phyloP scores from a whole-genome alignment of 1,140 invertebrate genomes.

The Bombus consobrinus region DNA sequence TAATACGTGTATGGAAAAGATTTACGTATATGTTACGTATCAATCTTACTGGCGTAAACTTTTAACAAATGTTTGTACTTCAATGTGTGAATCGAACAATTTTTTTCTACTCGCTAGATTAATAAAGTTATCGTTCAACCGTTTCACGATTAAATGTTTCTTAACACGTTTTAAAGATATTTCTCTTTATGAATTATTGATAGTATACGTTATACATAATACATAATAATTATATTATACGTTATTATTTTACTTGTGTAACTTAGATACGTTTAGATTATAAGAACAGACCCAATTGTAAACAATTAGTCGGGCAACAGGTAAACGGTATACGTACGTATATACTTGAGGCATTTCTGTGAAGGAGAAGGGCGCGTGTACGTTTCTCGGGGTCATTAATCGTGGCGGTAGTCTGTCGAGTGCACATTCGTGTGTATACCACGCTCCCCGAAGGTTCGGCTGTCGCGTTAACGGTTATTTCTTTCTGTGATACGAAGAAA shows the following conservation, averaged over 20 bases:
- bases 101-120: no score
- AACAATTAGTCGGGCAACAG: slow-evolving; percentile 18
- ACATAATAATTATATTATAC: no score
- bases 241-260: no score
- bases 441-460: slow-evolving; percentile 39
- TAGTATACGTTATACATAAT: no score
- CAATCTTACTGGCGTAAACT: neutral
- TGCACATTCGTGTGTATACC: slow-evolving; percentile 48
- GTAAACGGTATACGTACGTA: slow-evolving; percentile 28
- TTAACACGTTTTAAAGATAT: no score
- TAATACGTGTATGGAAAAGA: neutral
- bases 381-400: slow-evolving; percentile 63
- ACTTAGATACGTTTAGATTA: no score
- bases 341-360: neutral
- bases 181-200: no score
- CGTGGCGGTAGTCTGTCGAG: slow-evolving; percentile 43
- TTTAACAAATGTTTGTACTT: neutral
- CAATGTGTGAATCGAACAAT: no score
- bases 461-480: slow-evolving; percentile 68
- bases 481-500: slow-evolving; percentile 64
- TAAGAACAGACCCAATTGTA: neutral
- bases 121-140: no score
- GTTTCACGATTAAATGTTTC: no score
- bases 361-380: slow-evolving; percentile 50
- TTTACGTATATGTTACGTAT: neutral